Evolutionary conservation across 2,888 invertebrate genomes (phyloP).

Genomic region (Lamproptera curius): DNA sequence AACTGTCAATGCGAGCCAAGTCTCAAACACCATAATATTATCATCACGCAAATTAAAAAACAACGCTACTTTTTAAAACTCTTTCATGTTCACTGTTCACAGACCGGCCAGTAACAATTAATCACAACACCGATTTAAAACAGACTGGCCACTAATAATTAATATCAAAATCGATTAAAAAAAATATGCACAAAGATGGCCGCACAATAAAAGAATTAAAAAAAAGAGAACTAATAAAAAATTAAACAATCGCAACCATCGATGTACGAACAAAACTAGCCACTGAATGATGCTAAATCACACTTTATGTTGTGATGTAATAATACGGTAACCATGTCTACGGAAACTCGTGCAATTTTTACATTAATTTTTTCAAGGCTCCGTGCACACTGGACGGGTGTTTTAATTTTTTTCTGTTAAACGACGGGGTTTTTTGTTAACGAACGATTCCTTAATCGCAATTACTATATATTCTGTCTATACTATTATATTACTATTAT

Average conservation of each 20-base stretch:
- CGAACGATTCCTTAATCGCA: too few relatives aligned
- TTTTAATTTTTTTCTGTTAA: too few relatives aligned
- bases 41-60: conserved; percentile 29
- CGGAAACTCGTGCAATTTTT: conserved; percentile 3
- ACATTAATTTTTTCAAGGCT: too few relatives aligned
- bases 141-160: too few relatives aligned
- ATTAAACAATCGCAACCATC: conserved; percentile 15
- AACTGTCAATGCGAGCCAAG: conserved; percentile 45
- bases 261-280: conserved; percentile 16
- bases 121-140: conserved; percentile 1
- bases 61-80: conserved; percentile 9
- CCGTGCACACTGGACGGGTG: conserved; percentile 11
- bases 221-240: conserved; percentile 8
- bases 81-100: conserved; percentile 19
- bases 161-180: too few relatives aligned
- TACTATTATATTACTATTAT: too few relatives aligned
- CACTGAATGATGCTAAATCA: conserved; percentile 21
- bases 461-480: too few relatives aligned
- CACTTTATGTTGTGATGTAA: conserved; percentile 19
- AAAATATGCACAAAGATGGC: too few relatives aligned
- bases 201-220: conserved; percentile 4
- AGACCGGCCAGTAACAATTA: conserved; percentile 10
- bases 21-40: conserved; percentile 59
- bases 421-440: too few relatives aligned
- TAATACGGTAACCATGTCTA: conserved; percentile 12